phyloP scores from a whole-genome alignment of 2,797 vertebrate genomes.

The Rachycentron canadum region DNA sequence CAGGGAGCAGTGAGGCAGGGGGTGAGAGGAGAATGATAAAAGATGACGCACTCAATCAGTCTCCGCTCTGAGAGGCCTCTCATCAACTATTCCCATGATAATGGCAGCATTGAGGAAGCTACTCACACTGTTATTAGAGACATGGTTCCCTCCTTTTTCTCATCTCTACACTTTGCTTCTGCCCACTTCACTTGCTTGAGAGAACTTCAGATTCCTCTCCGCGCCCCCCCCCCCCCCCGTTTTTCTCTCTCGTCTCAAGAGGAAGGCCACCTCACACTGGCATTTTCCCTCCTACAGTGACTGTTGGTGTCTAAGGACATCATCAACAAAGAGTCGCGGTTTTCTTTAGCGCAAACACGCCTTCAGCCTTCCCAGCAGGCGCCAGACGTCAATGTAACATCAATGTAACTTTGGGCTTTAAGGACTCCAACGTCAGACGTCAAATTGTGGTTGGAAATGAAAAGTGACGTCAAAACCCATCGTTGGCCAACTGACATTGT shows the following conservation, averaged over 20 bases:
- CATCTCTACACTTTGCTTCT: slow-evolving; percentile 30
- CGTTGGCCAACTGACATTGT: too few species aligned
- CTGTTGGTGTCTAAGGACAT: neutral
- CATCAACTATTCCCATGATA: slow-evolving; percentile 53
- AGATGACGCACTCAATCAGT: slow-evolving; percentile 64
- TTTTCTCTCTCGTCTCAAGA: slow-evolving; percentile 15
- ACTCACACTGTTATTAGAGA: slow-evolving; percentile 56
- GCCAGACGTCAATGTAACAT: too few species aligned
- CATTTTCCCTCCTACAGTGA: slow-evolving; percentile 16
- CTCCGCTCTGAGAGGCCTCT: slow-evolving; percentile 55
- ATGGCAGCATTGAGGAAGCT: slow-evolving; percentile 49
- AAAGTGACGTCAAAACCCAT: too few species aligned
- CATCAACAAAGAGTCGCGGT: neutral
- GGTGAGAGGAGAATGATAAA: slow-evolving; percentile 39
- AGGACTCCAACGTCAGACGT: too few species aligned
- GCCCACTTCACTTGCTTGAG: slow-evolving; percentile 34
- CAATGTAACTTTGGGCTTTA: too few species aligned
- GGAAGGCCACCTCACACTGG: slow-evolving; percentile 22
- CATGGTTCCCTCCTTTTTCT: slow-evolving; percentile 29
- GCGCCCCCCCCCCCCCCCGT: neutral
- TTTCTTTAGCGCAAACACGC: neutral
- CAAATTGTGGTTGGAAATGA: too few species aligned
- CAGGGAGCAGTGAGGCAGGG: slow-evolving; percentile 3
- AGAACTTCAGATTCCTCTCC: slow-evolving; percentile 24
- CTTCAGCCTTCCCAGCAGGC: neutral